Percentiles rank a stretch among this genome's conserved stretches.
phyloP scores from a whole-genome alignment of 1,140 invertebrate genomes.

The Diorhabda carinulata region DNA sequence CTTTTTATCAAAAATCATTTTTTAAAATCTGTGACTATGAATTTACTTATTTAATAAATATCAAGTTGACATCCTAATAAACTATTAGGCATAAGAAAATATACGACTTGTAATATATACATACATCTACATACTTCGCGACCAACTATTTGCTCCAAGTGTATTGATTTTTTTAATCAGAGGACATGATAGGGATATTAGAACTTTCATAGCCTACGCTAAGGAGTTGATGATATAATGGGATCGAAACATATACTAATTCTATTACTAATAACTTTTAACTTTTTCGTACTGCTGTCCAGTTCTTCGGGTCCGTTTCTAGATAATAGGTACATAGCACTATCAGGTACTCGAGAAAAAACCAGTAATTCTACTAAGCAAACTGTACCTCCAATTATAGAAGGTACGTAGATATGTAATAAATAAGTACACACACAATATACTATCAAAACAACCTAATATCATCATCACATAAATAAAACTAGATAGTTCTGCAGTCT shows the following conservation, averaged over 20 bases:
- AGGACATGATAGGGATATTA: too few species aligned
- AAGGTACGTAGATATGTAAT: slow-evolving; percentile 26
- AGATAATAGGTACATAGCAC: slow-evolving; percentile 28
- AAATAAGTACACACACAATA: slow-evolving; percentile 32
- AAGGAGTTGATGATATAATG: slow-evolving; percentile 28
- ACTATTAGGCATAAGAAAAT: too few species aligned
- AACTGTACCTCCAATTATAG: slow-evolving; percentile 29
- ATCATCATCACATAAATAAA: slow-evolving; percentile 40
- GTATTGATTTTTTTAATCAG: too few species aligned
- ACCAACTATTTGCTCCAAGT: too few species aligned
- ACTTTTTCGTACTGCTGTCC: slow-evolving; percentile 47
- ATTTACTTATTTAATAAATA: too few species aligned
- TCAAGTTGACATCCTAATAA: too few species aligned
- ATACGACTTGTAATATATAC: too few species aligned
- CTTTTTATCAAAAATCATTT: too few species aligned
- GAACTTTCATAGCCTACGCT: too few species aligned
- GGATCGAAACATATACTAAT: slow-evolving; percentile 42
- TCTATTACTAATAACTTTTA: slow-evolving; percentile 32
- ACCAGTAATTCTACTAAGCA: slow-evolving; percentile 6
- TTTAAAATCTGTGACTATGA: too few species aligned
- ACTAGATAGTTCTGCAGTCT: slow-evolving; percentile 17
- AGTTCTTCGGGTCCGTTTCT: slow-evolving; percentile 48
- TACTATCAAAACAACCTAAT: slow-evolving; percentile 34
- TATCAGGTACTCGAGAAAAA: slow-evolving; percentile 31
- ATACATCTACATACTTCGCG: too few species aligned